Percentiles rank a stretch among this genome's conserved stretches.
phyloP scores from a whole-genome alignment of 2,113 vertebrate genomes.

The Archocentrus centrarchus region DNA sequence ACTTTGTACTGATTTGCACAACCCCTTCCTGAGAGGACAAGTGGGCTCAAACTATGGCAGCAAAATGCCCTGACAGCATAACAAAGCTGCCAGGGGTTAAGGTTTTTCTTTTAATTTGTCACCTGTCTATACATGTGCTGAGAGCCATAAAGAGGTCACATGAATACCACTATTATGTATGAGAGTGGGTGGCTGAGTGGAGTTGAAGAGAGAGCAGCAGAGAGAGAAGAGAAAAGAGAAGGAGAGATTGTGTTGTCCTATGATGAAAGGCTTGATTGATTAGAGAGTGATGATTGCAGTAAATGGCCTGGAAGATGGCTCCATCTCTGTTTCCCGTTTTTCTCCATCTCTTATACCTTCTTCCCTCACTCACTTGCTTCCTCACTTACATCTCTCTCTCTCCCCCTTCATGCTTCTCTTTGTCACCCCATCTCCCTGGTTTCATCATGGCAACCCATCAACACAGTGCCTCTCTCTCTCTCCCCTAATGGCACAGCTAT shows the following conservation, averaged over 20 bases:
- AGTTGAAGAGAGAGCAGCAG: slow-evolving; percentile 39
- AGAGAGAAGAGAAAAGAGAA: slow-evolving; percentile 41
- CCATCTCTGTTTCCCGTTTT: slow-evolving; percentile 76
- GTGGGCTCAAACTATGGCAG: not conserved
- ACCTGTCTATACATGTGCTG: slow-evolving; percentile 8
- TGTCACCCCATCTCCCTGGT: slow-evolving; percentile 69
- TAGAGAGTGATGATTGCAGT: slow-evolving; percentile 85
- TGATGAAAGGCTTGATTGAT: slow-evolving; percentile 86
- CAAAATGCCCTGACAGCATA: not conserved
- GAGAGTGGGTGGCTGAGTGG: slow-evolving; percentile 56
- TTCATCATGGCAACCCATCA: slow-evolving; percentile 89
- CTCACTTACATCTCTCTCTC: slow-evolving; percentile 50
- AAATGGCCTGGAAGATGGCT: slow-evolving; percentile 86
- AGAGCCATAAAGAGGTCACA: slow-evolving; percentile 30
- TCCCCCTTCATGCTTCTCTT: slow-evolving; percentile 19
- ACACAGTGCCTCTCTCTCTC: slow-evolving; percentile 81
- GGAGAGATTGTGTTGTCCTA: slow-evolving; percentile 74
- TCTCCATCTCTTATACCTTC: slow-evolving; percentile 67
- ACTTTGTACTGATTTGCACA: not conserved
- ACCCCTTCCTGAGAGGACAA: not conserved
- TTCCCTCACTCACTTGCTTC: slow-evolving; percentile 59
- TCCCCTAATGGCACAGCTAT: slow-evolving; percentile 89
- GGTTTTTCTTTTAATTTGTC: slow-evolving; percentile 8
- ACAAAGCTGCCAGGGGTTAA: not conserved
- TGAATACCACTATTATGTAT: slow-evolving; percentile 48